Evolutionary conservation across 1,140 invertebrate genomes (phyloP), one percentile per base, ranked within the genome.

Genomic region (Mactra quadrangularis): DNA sequence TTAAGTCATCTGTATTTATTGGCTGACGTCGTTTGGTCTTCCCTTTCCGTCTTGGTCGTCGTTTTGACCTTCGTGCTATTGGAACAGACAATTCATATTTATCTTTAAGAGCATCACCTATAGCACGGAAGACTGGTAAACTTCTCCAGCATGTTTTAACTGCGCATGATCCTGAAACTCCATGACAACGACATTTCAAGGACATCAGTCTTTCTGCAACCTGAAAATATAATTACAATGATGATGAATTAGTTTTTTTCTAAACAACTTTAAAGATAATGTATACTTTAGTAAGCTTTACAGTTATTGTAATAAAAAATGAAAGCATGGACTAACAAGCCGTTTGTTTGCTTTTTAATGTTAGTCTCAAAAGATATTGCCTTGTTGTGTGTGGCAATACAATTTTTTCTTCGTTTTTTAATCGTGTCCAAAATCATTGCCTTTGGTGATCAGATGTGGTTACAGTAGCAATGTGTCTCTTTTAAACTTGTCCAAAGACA

Each of bases 71-170:
- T 79, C 93, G 93, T 91, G 90, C 95, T 93, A 97, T 96, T 57
- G 95, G 94, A 89, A 96, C 95, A 38, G 97, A 96, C 84, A 95
- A 94, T 89, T 96, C 95, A 93, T 98, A 98, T 89, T 96, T 96
- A 78, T 95, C 95, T 94, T 97, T 92, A 45, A 99, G 94, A 59
- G 95, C 95, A 84, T 96, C 95, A 47, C 97, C 97, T 60, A 98
- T 95, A 88, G 95, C 94, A 72, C 95, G 94, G 94, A 99, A 98
- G 45, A 95, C 95, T 15, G 97, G 96, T 87, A 98, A 93, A 45
- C 96, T 96, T 92, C 96, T 96, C 98, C 98, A 99, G 92, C 98
- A 99, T 9, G 98, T 99, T 91, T 97, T 96, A 92, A 99, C 95
- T 25, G 97, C 97, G 91, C 98, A 99, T 82, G 97, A 98, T 3